These are phyloP conservation scores for Eucidaris tribuloides DNA, from an alignment of 35 echinoderm and acorn worm genomes.

Conservation along the genomic window DNA sequence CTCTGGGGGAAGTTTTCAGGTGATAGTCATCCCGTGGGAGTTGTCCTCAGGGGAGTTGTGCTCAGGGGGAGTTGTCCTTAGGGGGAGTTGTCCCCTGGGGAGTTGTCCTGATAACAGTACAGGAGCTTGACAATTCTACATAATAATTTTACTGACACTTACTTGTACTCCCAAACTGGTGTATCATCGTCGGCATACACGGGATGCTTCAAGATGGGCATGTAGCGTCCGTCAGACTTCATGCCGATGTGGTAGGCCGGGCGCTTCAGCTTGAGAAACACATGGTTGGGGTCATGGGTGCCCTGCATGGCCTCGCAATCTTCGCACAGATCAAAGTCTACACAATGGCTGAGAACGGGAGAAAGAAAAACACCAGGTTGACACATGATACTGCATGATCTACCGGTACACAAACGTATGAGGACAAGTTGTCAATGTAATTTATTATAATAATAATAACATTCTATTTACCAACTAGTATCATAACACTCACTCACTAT, in stretches of 20 bases:
- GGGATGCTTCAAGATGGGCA: conserved; percentile 57
- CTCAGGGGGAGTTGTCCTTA: too few species aligned
- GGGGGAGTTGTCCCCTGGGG: too few species aligned
- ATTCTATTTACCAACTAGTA: neutral
- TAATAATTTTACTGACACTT: neutral
- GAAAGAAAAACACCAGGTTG: neutral
- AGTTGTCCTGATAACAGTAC: too few species aligned
- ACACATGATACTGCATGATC: neutral
- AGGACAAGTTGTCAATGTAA: neutral
- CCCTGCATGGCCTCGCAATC: conserved; percentile 55
- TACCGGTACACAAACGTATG: neutral
- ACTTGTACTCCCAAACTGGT: conserved; percentile 19
- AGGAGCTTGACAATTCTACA: too few species aligned
- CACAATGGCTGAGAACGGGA: conserved; percentile 60
- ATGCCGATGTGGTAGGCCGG: conserved; percentile 47
- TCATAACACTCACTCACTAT: neutral
- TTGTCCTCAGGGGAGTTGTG: too few species aligned
- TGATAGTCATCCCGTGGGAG: too few species aligned
- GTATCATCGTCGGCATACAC: conserved; percentile 67
- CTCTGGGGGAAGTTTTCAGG: too few species aligned
- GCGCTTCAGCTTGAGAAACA: conserved; percentile 86
- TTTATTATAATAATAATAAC: neutral
- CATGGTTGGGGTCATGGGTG: conserved; percentile 73
- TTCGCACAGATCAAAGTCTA: conserved; percentile 83
- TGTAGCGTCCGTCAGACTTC: conserved; percentile 49